These are phyloP conservation scores for Tetheella fluctuosa DNA, from an alignment of 2,888 invertebrate species.

Conservation along the genomic window DNA sequence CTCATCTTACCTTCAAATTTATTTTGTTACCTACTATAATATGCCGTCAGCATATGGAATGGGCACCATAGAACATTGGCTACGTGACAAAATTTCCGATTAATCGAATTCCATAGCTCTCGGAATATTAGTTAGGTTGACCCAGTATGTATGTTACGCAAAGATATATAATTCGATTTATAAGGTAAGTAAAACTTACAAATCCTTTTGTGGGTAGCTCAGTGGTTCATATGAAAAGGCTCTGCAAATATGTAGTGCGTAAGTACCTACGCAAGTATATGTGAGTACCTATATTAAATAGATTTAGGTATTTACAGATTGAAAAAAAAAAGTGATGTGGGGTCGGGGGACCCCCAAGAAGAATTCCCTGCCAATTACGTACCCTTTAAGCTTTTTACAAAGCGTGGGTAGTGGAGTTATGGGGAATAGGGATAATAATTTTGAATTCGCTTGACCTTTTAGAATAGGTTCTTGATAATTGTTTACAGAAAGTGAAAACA, in stretches of 20 bases:
- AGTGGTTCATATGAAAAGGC: not conserved
- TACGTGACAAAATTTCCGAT: slow-evolving; percentile 7
- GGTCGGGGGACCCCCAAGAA: too few relatives aligned
- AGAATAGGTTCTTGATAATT: slow-evolving; percentile 48
- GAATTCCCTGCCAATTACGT: too few relatives aligned
- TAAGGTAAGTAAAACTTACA: not conserved
- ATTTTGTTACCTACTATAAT: not conserved
- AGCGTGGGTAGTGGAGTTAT: too few relatives aligned
- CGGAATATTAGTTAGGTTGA: not conserved
- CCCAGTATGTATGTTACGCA: not conserved
- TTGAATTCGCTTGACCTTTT: not conserved
- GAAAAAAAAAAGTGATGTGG: too few relatives aligned
- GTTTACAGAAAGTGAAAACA: slow-evolving; percentile 62
- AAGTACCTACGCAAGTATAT: too few relatives aligned
- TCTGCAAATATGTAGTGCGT: too few relatives aligned
- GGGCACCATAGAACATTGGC: slow-evolving; percentile 7
- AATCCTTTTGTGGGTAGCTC: not conserved
- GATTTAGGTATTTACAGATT: too few relatives aligned
- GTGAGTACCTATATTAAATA: too few relatives aligned
- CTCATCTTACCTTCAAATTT: not conserved
- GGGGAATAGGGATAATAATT: not conserved
- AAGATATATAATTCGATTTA: not conserved
- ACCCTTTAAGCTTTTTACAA: too few relatives aligned
- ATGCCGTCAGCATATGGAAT: not conserved
- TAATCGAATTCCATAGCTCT: not conserved